Percentiles rank a stretch among this genome's conserved stretches.
Evolutionary conservation across 1,140 invertebrate genomes (phyloP).

Genomic region (Alviniconcha marisindica): DNA sequence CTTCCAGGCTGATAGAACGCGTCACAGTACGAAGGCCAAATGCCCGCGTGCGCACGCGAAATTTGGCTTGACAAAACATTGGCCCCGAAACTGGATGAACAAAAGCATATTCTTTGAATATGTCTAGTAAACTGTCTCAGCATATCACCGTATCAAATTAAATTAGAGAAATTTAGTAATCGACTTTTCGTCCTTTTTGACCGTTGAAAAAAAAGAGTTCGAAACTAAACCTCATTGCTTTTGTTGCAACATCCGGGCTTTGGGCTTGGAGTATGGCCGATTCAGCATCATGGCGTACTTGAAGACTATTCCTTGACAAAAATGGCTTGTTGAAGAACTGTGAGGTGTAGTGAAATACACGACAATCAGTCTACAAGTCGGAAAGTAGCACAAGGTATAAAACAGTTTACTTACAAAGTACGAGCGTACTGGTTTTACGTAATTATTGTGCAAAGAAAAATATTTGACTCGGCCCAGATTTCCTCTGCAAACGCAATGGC

Average conservation of each 20-base stretch:
- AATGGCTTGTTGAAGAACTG: neutral
- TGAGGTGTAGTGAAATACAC: neutral
- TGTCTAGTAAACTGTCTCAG: no score
- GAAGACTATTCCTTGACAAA: neutral
- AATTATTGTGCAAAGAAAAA: neutral
- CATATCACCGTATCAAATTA: neutral
- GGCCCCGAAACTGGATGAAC: no score
- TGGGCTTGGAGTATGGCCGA: neutral
- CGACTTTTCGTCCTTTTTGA: neutral
- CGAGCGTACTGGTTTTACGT: neutral
- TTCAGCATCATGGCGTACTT: conserved; percentile 22
- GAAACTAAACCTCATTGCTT: neutral
- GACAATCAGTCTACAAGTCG: neutral
- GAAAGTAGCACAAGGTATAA: neutral
- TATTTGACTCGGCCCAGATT: neutral
- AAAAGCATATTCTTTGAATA: no score
- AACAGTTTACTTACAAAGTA: neutral
- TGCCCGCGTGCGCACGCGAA: neutral
- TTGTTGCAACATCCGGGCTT: neutral
- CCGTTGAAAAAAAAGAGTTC: neutral
- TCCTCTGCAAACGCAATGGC: no score
- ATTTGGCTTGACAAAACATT: no score
- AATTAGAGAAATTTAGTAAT: neutral
- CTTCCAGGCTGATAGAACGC: neutral
- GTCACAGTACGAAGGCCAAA: neutral